Percentiles rank a stretch among this genome's conserved stretches.
Evolutionary conservation across 2,888 invertebrate genomes (phyloP).

Genomic region (Acronicta leporina): DNA sequence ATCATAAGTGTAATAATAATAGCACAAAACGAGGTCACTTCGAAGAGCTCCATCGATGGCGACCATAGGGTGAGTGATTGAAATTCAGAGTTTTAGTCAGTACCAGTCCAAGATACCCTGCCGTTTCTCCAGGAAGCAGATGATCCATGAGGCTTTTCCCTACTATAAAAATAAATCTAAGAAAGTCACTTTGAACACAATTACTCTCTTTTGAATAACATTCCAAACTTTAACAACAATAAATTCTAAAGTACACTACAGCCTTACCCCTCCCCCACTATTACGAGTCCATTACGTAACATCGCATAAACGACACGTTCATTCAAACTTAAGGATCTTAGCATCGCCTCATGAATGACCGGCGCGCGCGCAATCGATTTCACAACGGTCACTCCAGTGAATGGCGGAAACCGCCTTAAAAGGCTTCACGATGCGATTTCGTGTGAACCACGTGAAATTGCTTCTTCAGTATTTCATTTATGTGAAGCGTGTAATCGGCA

Average conservation of each 20-base stretch:
- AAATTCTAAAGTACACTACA: constrained; percentile 11
- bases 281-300: constrained; percentile 31
- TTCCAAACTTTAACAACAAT: constrained; percentile 18
- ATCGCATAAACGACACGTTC: constrained; percentile 41
- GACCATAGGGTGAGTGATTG: no score
- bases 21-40: no score
- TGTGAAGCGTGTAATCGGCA: constrained; percentile 67
- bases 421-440: constrained; percentile 69
- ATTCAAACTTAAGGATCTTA: constrained; percentile 64
- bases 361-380: constrained; percentile 71
- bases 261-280: constrained; percentile 1
- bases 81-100: no score
- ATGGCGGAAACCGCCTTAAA: constrained; percentile 67
- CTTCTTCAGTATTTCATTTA: constrained; percentile 49
- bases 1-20: no score
- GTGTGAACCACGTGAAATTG: constrained; percentile 58
- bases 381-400: constrained; percentile 65
- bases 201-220: constrained; percentile 6
- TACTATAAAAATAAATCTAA: no score
- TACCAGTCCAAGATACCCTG: no score
- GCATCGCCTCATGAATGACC: constrained; percentile 71
- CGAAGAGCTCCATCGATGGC: no score
- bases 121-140: no score
- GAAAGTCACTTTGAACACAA: constrained; percentile 6
- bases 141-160: no score